Evolutionary conservation across 1,140 invertebrate species (phyloP), one percentile per base, ranked within the genome.

Genomic region (Penaeus indicus): DNA sequence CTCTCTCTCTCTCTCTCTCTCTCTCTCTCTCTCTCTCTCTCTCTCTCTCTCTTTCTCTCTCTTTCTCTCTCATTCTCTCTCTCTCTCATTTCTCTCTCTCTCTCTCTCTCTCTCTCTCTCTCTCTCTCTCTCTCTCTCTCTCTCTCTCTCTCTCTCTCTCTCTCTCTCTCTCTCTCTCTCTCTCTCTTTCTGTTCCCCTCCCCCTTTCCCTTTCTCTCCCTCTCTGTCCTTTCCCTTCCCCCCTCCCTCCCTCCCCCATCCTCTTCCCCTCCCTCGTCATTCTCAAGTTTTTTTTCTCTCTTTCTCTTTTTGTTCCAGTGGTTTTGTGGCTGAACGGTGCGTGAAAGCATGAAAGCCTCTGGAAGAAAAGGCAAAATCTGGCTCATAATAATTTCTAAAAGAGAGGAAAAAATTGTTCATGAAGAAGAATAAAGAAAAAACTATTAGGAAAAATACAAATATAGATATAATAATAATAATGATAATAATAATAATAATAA

Each of bases 1-100:
- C 67, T 21, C 67, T 32, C 67, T 72, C 32, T 72, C 16, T 72
- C 32, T 72, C 67, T 72, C 67, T 72, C 32, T 72, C 67, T 72
- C 67, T 72, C 32, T 72, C 67, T 72, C 67, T 72, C 32, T 72
- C 67, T 72, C 67, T 72, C 67, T 72, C 32, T 72, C 32, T 72
- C 67, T 72, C 32, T 72, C 67, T 72, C 67, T 72, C 32, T 72
- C 32, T 72, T 8, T 72, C 13, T 72, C 67, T 72, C n/a, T 72
- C 67, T 72, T 16, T 72, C 67, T 72, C 27, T 69, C 27, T 69
- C n/a, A 4, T 16, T 69, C 27, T 18, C 67, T 69, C 67, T 69
- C 67, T n/a, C 67, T 69, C 67, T 21, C 67, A 32, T 32, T 27
- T 22, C 67, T 22, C 32, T 72, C 67, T 72, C 67, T 22, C 11